Evolutionary conservation across 2,797 vertebrate genomes (phyloP).

Genomic region (Oreortyx pictus): DNA sequence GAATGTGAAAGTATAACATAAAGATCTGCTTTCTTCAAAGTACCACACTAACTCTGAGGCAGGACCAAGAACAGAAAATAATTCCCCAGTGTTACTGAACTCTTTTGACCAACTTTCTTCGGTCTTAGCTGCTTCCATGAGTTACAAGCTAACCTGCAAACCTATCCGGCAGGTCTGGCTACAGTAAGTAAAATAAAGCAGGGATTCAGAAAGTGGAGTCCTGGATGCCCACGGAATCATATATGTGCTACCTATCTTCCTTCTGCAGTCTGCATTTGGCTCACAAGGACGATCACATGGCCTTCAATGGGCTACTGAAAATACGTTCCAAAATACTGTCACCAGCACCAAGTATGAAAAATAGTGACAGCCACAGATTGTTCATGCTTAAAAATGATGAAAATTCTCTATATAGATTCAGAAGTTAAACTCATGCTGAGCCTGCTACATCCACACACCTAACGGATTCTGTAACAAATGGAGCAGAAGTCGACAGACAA

Average conservation of each 20-base stretch:
- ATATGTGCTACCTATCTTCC: background rate
- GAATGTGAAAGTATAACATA: background rate
- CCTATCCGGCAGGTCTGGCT: background rate
- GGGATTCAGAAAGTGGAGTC: background rate
- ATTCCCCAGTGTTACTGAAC: background rate
- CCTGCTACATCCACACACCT: background rate
- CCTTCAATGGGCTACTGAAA: background rate
- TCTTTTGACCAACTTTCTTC: background rate
- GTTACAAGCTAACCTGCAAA: background rate
- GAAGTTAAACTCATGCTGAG: background rate
- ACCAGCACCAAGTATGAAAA: rapidly evolving
- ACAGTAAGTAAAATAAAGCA: background rate
- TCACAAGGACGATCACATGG: background rate
- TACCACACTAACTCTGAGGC: rapidly evolving
- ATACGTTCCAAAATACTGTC: background rate
- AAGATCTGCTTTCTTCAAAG: background rate
- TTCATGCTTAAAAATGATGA: background rate
- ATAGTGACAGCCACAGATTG: background rate
- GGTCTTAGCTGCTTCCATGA: background rate
- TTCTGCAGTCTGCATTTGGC: background rate
- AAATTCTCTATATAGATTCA: background rate
- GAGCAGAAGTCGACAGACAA: background rate
- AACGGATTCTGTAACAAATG: background rate
- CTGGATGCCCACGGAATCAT: background rate
- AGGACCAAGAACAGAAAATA: background rate